Evolutionary conservation across 2,113 vertebrate species (phyloP).

Genomic region (Phrynosoma platyrhinos): DNA sequence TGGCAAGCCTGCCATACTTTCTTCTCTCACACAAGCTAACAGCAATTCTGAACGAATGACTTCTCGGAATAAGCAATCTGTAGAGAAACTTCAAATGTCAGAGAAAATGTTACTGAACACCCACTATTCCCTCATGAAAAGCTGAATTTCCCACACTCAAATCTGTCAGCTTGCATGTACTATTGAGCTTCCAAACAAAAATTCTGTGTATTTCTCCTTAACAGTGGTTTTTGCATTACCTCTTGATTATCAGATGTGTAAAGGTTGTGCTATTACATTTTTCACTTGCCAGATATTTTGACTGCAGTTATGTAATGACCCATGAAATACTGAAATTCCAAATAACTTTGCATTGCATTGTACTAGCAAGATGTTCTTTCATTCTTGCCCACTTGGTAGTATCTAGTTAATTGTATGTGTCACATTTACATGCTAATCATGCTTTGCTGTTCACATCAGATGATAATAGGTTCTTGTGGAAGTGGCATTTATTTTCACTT

Average conservation of each 20-base stretch:
- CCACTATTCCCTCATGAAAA: not conserved
- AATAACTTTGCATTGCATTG: not conserved
- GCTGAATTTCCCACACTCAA: conserved; percentile 8
- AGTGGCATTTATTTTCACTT: not conserved
- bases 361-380: not conserved
- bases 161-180: not conserved
- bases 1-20: not conserved
- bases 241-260: conserved; percentile 13
- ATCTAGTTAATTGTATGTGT: not conserved
- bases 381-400: not conserved
- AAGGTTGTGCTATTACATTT: not conserved
- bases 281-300: not conserved
- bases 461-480: not conserved
- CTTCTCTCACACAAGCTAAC: not conserved
- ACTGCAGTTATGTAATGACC: not conserved
- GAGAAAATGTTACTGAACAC: not conserved
- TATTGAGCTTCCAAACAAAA: conserved; percentile 14
- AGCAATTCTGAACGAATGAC: not conserved
- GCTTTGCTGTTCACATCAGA: not conserved
- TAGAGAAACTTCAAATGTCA: not conserved
- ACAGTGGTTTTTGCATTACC: conserved; percentile 8
- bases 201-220: not conserved
- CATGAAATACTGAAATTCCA: not conserved
- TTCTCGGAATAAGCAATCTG: not conserved
- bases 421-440: not conserved